These are phyloP conservation scores for Thymallus thymallus DNA, from an alignment of 2,113 vertebrate genomes.

Conservation along the genomic window DNA sequence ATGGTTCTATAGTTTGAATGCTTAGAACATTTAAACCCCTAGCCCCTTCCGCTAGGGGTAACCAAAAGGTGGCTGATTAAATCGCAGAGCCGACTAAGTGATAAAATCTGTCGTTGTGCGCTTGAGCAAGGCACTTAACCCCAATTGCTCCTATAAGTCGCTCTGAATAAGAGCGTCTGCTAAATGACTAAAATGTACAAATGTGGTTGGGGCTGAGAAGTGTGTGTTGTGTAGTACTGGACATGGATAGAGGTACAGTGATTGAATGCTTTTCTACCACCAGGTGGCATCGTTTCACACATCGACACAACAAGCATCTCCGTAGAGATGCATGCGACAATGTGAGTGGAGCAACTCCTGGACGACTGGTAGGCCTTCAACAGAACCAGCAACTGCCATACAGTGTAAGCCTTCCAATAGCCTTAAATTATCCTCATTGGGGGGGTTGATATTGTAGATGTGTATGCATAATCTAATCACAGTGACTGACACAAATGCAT, in stretches of 20 bases:
- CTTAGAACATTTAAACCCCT: too few relatives aligned
- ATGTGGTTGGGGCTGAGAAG: neutral
- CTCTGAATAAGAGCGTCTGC: too few relatives aligned
- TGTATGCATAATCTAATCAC: neutral
- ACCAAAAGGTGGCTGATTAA: too few relatives aligned
- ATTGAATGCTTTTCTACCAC: constrained; percentile 10
- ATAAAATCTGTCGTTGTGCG: too few relatives aligned
- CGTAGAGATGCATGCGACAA: constrained; percentile 21
- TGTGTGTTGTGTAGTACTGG: constrained; percentile 24
- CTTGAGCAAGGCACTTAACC: too few relatives aligned
- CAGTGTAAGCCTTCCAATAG: neutral
- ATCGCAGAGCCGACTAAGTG: too few relatives aligned
- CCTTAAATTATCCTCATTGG: neutral
- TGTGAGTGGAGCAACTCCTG: constrained; percentile 17
- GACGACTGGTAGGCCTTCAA: neutral
- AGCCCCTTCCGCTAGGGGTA: too few relatives aligned
- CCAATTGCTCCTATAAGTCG: too few relatives aligned
- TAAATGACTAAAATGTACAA: constrained; percentile 26
- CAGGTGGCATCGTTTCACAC: constrained; percentile 63
- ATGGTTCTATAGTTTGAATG: neutral
- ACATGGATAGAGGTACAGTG: neutral
- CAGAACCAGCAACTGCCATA: constrained; percentile 8
- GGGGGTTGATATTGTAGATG: neutral
- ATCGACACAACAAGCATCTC: constrained; percentile 19
- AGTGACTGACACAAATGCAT: neutral